Conservation (phyloP, 2,888 invertebrate species). For the Patella depressa region DNA sequence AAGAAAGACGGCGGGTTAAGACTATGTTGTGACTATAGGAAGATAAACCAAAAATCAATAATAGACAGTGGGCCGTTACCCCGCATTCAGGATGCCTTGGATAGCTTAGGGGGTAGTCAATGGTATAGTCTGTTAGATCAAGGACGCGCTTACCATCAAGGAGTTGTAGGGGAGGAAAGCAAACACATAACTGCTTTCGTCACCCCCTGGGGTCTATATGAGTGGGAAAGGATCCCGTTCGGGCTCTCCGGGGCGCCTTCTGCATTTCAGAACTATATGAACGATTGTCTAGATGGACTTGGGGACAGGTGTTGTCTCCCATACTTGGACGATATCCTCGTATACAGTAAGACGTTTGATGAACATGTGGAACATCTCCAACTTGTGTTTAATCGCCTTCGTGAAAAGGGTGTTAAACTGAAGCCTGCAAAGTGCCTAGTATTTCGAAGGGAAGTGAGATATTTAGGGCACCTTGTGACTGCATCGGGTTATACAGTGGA, state of each 20-base stretch:
- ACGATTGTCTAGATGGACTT: slow-evolving; percentile 17
- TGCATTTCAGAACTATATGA: slow-evolving; percentile 20
- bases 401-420: slow-evolving; percentile 17
- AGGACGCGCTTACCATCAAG: slow-evolving; percentile 27
- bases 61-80: not conserved
- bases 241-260: slow-evolving; percentile 15
- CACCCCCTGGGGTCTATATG: slow-evolving; percentile 29
- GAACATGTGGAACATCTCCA: slow-evolving; percentile 11
- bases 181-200: slow-evolving; percentile 5
- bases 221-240: slow-evolving; percentile 26
- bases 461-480: slow-evolving; percentile 26
- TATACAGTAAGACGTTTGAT: slow-evolving; percentile 16
- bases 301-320: slow-evolving; percentile 16
- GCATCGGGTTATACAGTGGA: slow-evolving; percentile 22
- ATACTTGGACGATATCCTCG: slow-evolving; percentile 27
- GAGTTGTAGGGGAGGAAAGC: not conserved
- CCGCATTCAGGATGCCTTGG: not conserved
- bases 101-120: slow-evolving; percentile 6
- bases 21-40: slow-evolving; percentile 18
- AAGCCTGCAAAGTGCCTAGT: slow-evolving; percentile 23
- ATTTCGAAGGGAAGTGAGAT: slow-evolving; percentile 15
- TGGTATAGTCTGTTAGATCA: slow-evolving; percentile 18
- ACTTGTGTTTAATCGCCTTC: slow-evolving; percentile 18
- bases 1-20: slow-evolving; percentile 1
- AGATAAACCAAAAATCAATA: slow-evolving; percentile 11